A percentile compares a stretch with the other conserved stretches of the same genome.
These are phyloP conservation scores for Apeltes quadracus DNA, from an alignment of 2,113 vertebrate genomes.

Conservation along the genomic window DNA sequence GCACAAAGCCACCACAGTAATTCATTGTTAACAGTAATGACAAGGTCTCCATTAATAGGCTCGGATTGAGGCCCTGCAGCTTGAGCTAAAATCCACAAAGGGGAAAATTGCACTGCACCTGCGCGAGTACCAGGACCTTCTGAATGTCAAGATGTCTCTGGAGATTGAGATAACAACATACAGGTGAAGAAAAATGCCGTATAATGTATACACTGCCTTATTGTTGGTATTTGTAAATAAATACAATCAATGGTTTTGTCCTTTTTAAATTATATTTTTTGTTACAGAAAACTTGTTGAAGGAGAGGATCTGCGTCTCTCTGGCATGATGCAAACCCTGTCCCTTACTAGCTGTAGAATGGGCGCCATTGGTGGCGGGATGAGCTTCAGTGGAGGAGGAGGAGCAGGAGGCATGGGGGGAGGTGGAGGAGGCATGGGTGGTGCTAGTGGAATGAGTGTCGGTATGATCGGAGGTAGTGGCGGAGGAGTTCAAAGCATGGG, in stretches of 20 bases:
- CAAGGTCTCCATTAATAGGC: constrained; percentile 47
- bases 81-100: constrained; percentile 76
- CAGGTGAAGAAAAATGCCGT: constrained; percentile 61
- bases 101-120: constrained; percentile 80
- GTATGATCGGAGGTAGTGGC: constrained; percentile 33
- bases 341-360: constrained; percentile 61
- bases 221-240: constrained; percentile 1
- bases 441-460: constrained; percentile 51
- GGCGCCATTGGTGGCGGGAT: constrained; percentile 52
- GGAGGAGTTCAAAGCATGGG: constrained; percentile 25
- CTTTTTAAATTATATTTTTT: constrained; percentile 2
- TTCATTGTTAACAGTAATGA: not conserved
- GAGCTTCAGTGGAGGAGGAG: constrained; percentile 61
- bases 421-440: constrained; percentile 52
- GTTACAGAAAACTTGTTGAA: constrained; percentile 80
- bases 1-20: not conserved
- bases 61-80: constrained; percentile 68
- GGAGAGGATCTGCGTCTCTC: constrained; percentile 79
- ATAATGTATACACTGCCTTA: not conserved
- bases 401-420: constrained; percentile 41
- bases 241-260: not conserved
- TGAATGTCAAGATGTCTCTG: constrained; percentile 83
- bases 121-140: constrained; percentile 81
- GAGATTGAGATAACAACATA: constrained; percentile 84
- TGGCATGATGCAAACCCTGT: constrained; percentile 73